These are phyloP conservation scores for Gandaritis pyraliata DNA, from an alignment of 2,888 invertebrate genomes.

Conservation along the genomic window DNA sequence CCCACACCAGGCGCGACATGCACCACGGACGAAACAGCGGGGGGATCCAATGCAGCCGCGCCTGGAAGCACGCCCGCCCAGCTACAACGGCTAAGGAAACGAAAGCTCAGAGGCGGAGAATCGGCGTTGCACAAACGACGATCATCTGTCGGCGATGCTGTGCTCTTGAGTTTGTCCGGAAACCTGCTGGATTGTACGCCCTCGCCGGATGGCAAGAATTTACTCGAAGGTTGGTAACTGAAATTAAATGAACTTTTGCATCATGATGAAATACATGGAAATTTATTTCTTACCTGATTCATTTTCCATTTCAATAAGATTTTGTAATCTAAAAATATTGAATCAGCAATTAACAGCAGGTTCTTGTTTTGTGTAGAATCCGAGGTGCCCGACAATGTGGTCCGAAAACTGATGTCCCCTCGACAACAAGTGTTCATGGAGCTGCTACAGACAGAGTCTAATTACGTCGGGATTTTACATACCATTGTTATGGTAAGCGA, in stretches of 20 bases:
- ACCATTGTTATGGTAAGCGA: constrained; percentile 93
- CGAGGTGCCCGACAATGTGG: constrained; percentile 85
- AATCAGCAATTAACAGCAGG: background rate
- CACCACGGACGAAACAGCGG: constrained; percentile 42
- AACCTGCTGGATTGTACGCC: constrained; percentile 95
- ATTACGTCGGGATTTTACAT: constrained; percentile 97
- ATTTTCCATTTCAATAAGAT: too few relatives aligned
- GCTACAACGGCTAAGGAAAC: constrained; percentile 87
- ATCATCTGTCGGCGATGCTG: constrained; percentile 94
- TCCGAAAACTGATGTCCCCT: constrained; percentile 88
- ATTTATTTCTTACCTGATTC: too few relatives aligned
- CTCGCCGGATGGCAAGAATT: constrained; percentile 89
- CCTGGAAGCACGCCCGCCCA: constrained; percentile 68
- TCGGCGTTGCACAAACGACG: constrained; percentile 90
- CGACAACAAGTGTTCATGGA: constrained; percentile 95
- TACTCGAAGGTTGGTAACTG: constrained; percentile 71
- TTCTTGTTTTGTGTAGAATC: constrained; percentile 69
- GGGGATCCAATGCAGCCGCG: constrained; percentile 43
- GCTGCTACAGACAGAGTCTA: constrained; percentile 97
- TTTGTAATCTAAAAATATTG: background rate
- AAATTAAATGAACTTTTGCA: background rate
- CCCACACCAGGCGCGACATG: constrained; percentile 46
- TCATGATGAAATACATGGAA: too few relatives aligned
- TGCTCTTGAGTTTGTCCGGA: constrained; percentile 92
- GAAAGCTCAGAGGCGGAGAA: constrained; percentile 87